These are phyloP conservation scores for Ashinkailepas kermadecensis DNA, from an alignment of 2,888 invertebrate species.

Conservation along the genomic window DNA sequence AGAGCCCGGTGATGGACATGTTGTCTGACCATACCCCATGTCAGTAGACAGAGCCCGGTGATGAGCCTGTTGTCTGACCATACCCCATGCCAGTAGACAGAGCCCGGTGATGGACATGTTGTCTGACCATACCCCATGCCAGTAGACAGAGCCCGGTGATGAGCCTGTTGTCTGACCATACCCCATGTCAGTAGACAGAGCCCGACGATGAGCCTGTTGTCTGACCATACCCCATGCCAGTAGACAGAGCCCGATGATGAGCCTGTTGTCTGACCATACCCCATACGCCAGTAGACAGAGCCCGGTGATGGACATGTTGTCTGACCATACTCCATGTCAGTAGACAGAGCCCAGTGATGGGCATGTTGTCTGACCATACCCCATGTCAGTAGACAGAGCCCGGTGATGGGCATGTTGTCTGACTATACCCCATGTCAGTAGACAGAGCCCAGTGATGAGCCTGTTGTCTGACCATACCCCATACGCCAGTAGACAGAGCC, in stretches of 20 bases:
- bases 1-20: neutral
- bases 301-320: neutral
- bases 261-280: neutral
- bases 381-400: no score
- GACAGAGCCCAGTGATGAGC: neutral
- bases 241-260: no score
- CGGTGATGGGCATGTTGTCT: neutral
- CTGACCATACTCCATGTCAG: neutral
- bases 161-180: neutral
- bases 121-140: neutral
- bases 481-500: neutral
- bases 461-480: neutral
- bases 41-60: no score
- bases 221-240: no score
- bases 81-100: no score
- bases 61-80: no score
- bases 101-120: no score
- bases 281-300: neutral
- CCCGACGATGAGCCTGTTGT: no score
- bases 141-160: neutral
- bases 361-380: no score
- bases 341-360: no score
- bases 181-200: neutral
- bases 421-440: neutral
- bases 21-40: neutral